A percentile compares a stretch with the other conserved stretches of the same genome.
Conservation (phyloP, 2,797 vertebrate genomes). For the Amniataba percoides region DNA sequence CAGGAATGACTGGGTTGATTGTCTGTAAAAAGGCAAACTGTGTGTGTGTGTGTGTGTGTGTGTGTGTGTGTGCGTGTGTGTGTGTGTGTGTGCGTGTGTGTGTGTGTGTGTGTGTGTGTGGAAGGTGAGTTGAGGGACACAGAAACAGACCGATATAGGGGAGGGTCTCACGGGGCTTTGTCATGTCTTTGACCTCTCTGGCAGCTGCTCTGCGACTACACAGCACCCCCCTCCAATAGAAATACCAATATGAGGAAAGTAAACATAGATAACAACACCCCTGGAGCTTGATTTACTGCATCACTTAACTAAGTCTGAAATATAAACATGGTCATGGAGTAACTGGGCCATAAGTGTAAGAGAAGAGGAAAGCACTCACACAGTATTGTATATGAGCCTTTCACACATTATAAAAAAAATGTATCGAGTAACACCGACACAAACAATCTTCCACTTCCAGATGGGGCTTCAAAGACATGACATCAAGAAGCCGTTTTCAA, state of each 20-base stretch:
- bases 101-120: slow-evolving; percentile 6
- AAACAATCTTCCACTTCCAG: slow-evolving; percentile 44
- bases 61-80: neutral
- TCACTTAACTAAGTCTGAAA: slow-evolving; percentile 56
- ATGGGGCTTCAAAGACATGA: slow-evolving; percentile 39
- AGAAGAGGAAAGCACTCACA: neutral
- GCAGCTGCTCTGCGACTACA: slow-evolving; percentile 58
- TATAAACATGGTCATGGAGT: slow-evolving; percentile 41
- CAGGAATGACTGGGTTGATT: slow-evolving; percentile 28
- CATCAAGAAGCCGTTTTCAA: slow-evolving; percentile 39
- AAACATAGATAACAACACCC: slow-evolving; percentile 53
- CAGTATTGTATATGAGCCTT: slow-evolving; percentile 16
- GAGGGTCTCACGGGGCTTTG: slow-evolving; percentile 50
- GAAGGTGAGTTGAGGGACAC: slow-evolving; percentile 11
- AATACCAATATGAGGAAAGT: slow-evolving; percentile 52
- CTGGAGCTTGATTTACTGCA: slow-evolving; percentile 65
- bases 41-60: neutral
- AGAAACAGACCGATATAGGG: slow-evolving; percentile 46
- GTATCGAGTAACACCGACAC: slow-evolving; percentile 17
- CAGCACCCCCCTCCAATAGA: slow-evolving; percentile 38
- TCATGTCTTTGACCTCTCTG: slow-evolving; percentile 57
- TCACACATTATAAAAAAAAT: slow-evolving; percentile 25
- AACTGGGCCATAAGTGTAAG: slow-evolving; percentile 38
- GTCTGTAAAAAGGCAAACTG: neutral
- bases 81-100: neutral